Evolutionary conservation across 2,888 invertebrate species (phyloP), one percentile per base, ranked within the genome.

Genomic region (Scaptomyza cyrtandrae): DNA sequence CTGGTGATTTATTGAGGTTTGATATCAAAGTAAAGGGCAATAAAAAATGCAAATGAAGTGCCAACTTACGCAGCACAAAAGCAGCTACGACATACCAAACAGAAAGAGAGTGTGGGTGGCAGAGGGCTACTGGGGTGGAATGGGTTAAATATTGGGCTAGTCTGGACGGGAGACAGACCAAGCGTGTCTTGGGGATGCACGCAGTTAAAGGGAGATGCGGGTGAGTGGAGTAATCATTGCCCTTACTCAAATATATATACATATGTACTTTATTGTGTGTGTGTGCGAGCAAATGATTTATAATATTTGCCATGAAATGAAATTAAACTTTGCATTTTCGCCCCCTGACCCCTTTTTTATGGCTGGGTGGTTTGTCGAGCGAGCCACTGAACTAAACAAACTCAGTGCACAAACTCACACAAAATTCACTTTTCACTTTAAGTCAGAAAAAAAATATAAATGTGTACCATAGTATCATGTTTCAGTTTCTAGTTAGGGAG

Each of bases 1-100:
- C 78, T 86, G 84, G 86, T 90, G 90, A 90, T 90, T 90, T 90
- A 90, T 90, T 83, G 78, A 83, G 80, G 81, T 82, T 81, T 79
- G 83, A 89, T 89, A 89, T 87, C 87, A 89, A 81, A 87, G 85
- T 87, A 86, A 85, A 84, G 78, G 80, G 77, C 90, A 87, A 90
- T 90, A 89, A 89, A 90, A 90, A 89, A 90, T 90, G 87, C 81
- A 90, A 90, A 90, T 90, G 84, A 90, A 88, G 84, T 86, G 80
- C 87, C 76, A 86, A 90, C 87, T 86, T 85, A 86, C 84, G 85
- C 78, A 87, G 80, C 86, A 75, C 67, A 83, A 78, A 80, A 73
- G 68, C 74, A 55, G 52, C 62, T 41, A 55, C 58, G 57, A 59
- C 48, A 70, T 50, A 63, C 24, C 62, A 55, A 45, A 29, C 24